Evolutionary conservation across 2,797 vertebrate species (phyloP), one percentile per base, ranked within the genome.

Genomic region (Acanthis flammea): DNA sequence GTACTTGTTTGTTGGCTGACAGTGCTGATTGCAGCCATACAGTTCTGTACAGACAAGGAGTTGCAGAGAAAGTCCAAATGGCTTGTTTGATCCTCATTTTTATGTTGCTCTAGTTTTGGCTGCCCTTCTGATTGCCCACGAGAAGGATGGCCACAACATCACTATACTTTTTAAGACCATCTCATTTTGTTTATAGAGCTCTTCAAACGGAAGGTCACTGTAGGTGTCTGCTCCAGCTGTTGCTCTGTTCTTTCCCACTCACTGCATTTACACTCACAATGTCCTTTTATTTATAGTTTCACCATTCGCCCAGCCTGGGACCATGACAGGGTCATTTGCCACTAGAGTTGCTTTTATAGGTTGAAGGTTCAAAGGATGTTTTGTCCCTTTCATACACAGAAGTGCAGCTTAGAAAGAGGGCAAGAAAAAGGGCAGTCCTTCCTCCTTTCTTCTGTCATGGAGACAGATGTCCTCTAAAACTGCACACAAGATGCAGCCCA

Each of bases 321-420:
- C 70, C 83, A 41, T 53, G 33, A 68, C 28, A 2, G 70, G 83
- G 70, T 90, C 58, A 78, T 92, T 96, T 95, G 80, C 83, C 74
- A 81, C 92, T 95, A 70, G 80, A 94, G 23, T 66, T 90, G 83
- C 62, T 92, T 96, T 93, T 86, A 84, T 88, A 90, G 58, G 70
- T 84, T 95, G 77, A 65, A 81, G 35, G 83, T 96, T 95, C 94
- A 94, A 96, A 94, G 77, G 44, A 21, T 90, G 45, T 88, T 93
- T 88, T 19, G 4, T 93, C 80, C 62, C 50, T 81, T 95, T 96
- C 71, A 81, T 78, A 51, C 39, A 75, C 33, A 61, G 45, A 88
- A 58, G 12, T 6, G 23, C 83, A 81, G 50, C 51, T 83, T 90
- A 85, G 86, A 75, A 81, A 86, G 50, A 86, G 57, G 73, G 80